These are phyloP conservation scores for Oxycera nigricornis DNA, from an alignment of 2,888 invertebrate species.

Conservation along the genomic window DNA sequence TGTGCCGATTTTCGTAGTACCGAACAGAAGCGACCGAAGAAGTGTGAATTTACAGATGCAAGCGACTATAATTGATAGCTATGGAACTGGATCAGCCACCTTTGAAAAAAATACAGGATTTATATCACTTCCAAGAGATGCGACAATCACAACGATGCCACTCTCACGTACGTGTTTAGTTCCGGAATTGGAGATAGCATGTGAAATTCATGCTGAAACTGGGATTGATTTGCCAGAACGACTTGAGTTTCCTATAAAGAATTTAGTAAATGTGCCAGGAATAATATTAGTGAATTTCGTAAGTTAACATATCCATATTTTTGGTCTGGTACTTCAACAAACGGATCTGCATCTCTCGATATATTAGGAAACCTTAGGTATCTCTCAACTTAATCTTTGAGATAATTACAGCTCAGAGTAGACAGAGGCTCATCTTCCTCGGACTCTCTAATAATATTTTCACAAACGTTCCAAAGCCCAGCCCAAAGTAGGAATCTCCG, in stretches of 20 bases:
- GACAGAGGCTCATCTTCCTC: too few relatives aligned
- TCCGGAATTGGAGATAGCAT: constrained; percentile 4
- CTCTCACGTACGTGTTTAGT: constrained; percentile 36
- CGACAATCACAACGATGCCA: constrained; percentile 52
- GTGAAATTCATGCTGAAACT: constrained; percentile 48
- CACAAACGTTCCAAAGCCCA: too few relatives aligned
- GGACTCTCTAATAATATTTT: too few relatives aligned
- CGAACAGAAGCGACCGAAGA: constrained; percentile 54
- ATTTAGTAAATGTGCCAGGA: constrained; percentile 52
- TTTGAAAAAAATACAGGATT: constrained; percentile 49
- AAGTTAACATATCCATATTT: too few relatives aligned
- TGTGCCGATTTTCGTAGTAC: constrained; percentile 54
- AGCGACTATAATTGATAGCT: constrained; percentile 50
- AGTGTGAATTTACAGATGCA: constrained; percentile 52
- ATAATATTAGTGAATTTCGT: constrained; percentile 56
- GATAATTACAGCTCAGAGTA: too few relatives aligned
- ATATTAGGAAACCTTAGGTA: too few relatives aligned
- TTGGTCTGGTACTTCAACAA: too few relatives aligned
- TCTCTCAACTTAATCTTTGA: too few relatives aligned
- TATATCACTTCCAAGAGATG: constrained; percentile 49
- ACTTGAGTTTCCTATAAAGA: constrained; percentile 54
- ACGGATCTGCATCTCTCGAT: too few relatives aligned
- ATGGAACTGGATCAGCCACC: background rate
- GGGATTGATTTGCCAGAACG: constrained; percentile 53
- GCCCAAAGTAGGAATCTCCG: too few relatives aligned